Evolutionary conservation across 2,113 vertebrate species (phyloP).

Genomic region (Orientallactaga bullata): DNA sequence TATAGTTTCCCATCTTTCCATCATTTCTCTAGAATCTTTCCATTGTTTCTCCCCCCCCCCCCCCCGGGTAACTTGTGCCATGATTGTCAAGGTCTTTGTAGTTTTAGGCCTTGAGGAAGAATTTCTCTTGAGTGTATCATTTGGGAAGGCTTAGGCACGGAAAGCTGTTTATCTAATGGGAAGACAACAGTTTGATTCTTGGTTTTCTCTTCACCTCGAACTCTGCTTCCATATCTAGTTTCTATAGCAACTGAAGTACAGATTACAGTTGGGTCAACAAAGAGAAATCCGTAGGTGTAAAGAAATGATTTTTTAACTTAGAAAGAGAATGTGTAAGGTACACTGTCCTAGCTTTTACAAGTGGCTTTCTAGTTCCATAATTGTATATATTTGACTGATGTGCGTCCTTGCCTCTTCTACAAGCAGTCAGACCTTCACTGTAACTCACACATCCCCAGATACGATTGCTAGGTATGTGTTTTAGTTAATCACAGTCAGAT

Average conservation of each 20-base stretch:
- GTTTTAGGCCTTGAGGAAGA: background rate
- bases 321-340: background rate
- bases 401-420: background rate
- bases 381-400: background rate
- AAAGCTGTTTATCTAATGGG: conserved; percentile 26
- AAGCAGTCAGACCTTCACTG: background rate
- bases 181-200: conserved; percentile 55
- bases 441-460: background rate
- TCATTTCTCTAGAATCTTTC: conserved; percentile 3
- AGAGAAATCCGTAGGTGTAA: conserved; percentile 52
- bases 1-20: conserved; percentile 27
- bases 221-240: conserved; percentile 60
- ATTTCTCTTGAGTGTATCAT: background rate
- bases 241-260: conserved; percentile 63
- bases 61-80: background rate
- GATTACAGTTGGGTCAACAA: conserved; percentile 55
- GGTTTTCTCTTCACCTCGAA: conserved; percentile 41
- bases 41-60: too few species aligned
- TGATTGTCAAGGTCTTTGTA: background rate
- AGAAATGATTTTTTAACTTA: conserved; percentile 62
- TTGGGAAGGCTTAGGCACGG: conserved; percentile 19
- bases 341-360: background rate
- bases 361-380: background rate
- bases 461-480: background rate
- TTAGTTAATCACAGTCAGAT: background rate